Evolutionary conservation across 2,797 vertebrate species (phyloP).

Genomic region (Hydrolagus colliei): DNA sequence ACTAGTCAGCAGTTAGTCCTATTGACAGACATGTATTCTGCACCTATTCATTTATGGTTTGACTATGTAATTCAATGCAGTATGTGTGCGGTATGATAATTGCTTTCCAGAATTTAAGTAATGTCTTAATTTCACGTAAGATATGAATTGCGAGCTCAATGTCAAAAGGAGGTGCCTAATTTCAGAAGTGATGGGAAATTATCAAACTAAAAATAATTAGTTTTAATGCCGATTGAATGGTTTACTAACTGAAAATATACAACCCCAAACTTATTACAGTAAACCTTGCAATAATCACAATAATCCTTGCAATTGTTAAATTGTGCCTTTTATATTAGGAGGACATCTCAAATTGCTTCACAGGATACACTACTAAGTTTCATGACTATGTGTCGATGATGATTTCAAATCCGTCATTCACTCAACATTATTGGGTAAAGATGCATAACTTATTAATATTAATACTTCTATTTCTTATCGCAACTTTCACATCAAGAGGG

Average conservation of each 20-base stretch:
- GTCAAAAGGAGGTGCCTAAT: not conserved
- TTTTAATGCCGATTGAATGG: not conserved
- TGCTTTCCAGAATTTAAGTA: not conserved
- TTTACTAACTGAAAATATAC: not conserved
- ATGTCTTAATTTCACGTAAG: not conserved
- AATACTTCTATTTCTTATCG: no score
- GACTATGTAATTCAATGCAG: not conserved
- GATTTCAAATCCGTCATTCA: no score
- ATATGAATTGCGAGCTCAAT: not conserved
- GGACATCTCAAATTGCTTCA: no score
- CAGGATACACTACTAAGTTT: no score
- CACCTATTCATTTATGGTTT: not conserved
- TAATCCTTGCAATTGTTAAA: not conserved
- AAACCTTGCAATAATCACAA: no score
- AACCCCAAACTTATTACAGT: not conserved
- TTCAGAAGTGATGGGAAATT: not conserved
- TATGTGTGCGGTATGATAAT: not conserved
- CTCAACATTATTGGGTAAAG: no score
- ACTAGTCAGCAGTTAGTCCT: no score
- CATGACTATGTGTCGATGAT: no score
- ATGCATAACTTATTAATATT: no score
- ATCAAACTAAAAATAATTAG: not conserved
- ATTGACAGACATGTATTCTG: not conserved
- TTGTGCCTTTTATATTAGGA: not conserved
- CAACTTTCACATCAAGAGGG: no score